Conservation (phyloP, 1,140 invertebrate genomes). For the Dolichoris vasculosae region DNA sequence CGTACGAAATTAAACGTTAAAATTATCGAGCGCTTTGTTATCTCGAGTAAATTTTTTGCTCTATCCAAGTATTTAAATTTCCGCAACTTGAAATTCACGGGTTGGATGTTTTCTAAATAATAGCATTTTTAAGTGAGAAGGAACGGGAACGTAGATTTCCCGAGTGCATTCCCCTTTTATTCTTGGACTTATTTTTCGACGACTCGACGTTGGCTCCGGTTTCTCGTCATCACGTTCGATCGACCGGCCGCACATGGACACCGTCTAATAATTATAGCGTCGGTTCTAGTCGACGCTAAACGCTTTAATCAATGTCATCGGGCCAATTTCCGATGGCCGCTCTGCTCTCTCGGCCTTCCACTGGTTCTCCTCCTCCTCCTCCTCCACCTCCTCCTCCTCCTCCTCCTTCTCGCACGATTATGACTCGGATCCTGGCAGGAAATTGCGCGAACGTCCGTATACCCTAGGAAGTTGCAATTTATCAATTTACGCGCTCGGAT, state of each 20-base stretch:
- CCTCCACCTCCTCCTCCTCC: constrained; percentile 35
- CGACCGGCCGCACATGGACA: constrained; percentile 40
- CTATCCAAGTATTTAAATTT: no score
- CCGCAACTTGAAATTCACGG: no score
- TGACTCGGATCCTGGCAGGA: constrained; percentile 60
- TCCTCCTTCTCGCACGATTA: no score
- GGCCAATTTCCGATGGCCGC: constrained; percentile 74
- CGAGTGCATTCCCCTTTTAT: no score
- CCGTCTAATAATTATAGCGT: constrained; percentile 72
- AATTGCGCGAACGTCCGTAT: constrained; percentile 66
- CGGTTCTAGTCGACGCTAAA: constrained; percentile 62
- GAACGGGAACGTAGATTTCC: no score
- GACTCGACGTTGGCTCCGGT: no score
- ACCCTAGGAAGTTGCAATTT: constrained; percentile 68
- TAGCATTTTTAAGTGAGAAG: no score
- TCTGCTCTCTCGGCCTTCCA: constrained; percentile 56
- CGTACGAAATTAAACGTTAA: no score
- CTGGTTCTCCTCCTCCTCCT: constrained; percentile 42
- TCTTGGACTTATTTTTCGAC: no score
- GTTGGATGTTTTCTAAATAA: no score
- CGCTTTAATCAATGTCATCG: constrained; percentile 76
- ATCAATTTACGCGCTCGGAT: constrained; percentile 66
- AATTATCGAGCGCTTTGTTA: no score
- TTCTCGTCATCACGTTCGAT: neutral
- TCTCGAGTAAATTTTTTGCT: no score